Conservation (phyloP, 1,140 invertebrate species). For the Battus philenor region DNA sequence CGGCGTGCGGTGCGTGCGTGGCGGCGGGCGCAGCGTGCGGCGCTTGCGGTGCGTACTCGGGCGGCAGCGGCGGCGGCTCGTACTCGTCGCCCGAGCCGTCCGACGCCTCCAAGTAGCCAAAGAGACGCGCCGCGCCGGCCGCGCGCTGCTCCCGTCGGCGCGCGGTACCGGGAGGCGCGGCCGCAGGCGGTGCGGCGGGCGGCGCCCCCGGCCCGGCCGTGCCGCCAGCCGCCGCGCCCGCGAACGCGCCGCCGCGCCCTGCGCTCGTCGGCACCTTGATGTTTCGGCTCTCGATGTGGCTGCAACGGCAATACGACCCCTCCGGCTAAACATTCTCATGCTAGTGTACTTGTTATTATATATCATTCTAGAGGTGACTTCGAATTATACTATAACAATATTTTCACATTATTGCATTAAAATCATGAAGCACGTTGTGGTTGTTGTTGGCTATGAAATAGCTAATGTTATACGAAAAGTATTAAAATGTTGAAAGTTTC, state of each 20-base stretch:
- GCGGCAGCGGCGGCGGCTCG: conserved; percentile 37
- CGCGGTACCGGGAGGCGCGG: conserved; percentile 23
- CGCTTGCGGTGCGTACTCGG: conserved; percentile 27
- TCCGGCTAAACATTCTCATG: no score
- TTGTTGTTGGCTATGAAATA: no score
- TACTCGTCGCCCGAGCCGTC: conserved; percentile 76
- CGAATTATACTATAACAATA: no score
- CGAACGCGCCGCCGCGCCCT: conserved; percentile 22
- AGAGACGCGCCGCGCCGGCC: conserved; percentile 76
- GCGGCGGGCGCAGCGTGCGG: conserved; percentile 18
- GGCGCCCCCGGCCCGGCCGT: conserved; percentile 14
- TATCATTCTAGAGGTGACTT: no score
- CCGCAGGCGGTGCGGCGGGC: neutral
- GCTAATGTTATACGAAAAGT: no score
- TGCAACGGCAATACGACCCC: conserved; percentile 28
- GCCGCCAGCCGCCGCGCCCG: conserved; percentile 22
- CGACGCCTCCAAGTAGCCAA: conserved; percentile 78
- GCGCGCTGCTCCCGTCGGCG: conserved; percentile 59
- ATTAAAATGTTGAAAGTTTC: no score
- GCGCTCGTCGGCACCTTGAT: conserved; percentile 63
- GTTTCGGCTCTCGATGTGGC: conserved; percentile 69
- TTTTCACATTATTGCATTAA: no score
- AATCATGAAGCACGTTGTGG: no score
- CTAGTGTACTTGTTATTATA: no score
- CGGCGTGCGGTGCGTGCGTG: conserved; percentile 8